A percentile compares a stretch with the other conserved stretches of the same genome.
phyloP scores from a whole-genome alignment of 2,113 vertebrate genomes.

The Brachyistius frenatus region DNA sequence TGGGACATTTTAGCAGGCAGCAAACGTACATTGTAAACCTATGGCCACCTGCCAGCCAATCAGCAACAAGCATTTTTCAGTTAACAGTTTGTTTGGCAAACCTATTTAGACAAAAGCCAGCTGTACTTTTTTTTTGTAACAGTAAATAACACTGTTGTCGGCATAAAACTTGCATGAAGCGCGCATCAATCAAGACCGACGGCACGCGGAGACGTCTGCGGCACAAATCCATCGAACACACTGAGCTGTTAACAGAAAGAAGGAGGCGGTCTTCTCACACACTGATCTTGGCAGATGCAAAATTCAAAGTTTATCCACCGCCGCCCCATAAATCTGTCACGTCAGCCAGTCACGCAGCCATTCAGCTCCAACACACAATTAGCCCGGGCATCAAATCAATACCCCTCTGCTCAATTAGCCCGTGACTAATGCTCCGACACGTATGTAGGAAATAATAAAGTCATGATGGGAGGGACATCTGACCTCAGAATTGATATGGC shows the following conservation, averaged over 20 bases:
- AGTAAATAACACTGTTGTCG: conserved; percentile 30
- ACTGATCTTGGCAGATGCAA: conserved; percentile 50
- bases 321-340: conserved; percentile 49
- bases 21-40: no score
- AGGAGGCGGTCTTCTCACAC: conserved; percentile 15
- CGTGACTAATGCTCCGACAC: conserved; percentile 34
- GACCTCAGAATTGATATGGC: conserved; percentile 41
- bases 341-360: conserved; percentile 17
- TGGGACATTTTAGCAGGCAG: no score
- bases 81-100: neutral
- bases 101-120: conserved; percentile 15
- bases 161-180: conserved; percentile 16
- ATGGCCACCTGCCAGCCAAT: conserved; percentile 11
- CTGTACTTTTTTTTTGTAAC: neutral
- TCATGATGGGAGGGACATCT: conserved; percentile 35
- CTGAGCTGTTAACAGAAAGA: conserved; percentile 36
- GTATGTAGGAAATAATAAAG: conserved; percentile 54
- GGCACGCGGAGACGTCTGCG: conserved; percentile 31
- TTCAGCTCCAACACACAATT: conserved; percentile 49
- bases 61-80: neutral
- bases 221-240: conserved; percentile 61
- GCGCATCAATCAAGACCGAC: conserved; percentile 40
- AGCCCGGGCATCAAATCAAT: conserved; percentile 65
- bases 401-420: conserved; percentile 53
- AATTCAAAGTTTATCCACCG: conserved; percentile 43